Conservation (phyloP, 1,140 invertebrate species). For the Andricus grossulariae region DNA sequence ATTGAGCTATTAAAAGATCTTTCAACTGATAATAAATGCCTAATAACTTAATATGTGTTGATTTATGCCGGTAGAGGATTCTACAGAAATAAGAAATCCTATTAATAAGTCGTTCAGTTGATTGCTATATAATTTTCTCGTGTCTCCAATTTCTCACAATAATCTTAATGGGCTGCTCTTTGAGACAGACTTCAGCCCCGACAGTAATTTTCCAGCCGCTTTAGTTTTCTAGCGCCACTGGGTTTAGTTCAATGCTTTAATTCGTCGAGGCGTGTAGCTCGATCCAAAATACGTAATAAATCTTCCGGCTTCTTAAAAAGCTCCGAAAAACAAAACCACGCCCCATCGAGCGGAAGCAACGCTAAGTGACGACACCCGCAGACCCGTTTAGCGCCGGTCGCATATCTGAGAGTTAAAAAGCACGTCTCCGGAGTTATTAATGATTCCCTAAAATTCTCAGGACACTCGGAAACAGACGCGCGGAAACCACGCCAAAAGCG, state of each 20-base stretch:
- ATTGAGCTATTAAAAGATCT: constrained; percentile 28
- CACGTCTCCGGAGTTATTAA: constrained; percentile 60
- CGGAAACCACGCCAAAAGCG: constrained; percentile 38
- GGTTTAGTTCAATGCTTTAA: constrained; percentile 54
- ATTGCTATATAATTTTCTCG: constrained; percentile 1
- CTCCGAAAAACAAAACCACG: constrained; percentile 48
- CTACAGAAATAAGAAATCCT: neutral
- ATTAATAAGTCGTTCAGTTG: neutral
- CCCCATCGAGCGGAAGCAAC: constrained; percentile 50
- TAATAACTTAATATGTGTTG: constrained; percentile 9
- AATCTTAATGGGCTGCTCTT: constrained; percentile 14
- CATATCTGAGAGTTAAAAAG: constrained; percentile 57
- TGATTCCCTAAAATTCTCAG: constrained; percentile 67
- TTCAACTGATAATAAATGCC: constrained; percentile 6
- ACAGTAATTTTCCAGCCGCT: constrained; percentile 48
- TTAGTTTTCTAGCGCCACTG: constrained; percentile 28
- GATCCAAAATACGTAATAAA: constrained; percentile 50
- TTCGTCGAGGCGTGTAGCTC: constrained; percentile 42
- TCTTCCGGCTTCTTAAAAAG: constrained; percentile 52
- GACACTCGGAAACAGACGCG: constrained; percentile 60
- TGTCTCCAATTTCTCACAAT: constrained; percentile 8
- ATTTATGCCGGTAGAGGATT: neutral
- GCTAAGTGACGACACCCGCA: constrained; percentile 54
- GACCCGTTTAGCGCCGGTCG: constrained; percentile 55
- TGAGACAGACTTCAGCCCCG: neutral